Base-by-base conservation (phyloP, 2,113 vertebrate species). In the Xyliphius kryptos region DNA sequence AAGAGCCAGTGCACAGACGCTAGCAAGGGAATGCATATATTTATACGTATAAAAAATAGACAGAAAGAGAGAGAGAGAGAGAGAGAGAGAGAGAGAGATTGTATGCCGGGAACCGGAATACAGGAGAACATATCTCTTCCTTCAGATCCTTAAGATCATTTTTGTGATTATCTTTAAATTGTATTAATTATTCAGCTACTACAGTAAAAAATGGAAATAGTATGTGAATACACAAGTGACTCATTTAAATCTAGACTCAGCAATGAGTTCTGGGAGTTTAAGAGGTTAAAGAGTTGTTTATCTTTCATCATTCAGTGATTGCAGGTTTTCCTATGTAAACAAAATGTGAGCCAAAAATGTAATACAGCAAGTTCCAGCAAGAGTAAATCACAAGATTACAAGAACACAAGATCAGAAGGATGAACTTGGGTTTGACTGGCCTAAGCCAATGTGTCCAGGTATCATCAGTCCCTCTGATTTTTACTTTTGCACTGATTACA, bases 1-100 rank as follows among this genome's bases (percentile, higher is more conserved):
- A 64, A 60, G 72, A 85, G 86, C 83, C 88, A 89, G 76, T 74
- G 78, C 77, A 61, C 71, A 71, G 76, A 81, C 79, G n/a, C 76
- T 71, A 51, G 61, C 58, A 70, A 67, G 63, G 16, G 44, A 16
- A 43, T 17, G 38, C n/a, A n/a, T n/a, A n/a, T 5, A 12, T 16
- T 61, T 20, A 69, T 68, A 65, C 16, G 38, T 68, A 54, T 61
- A 55, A 44, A 71, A 49, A n/a, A 55, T 58, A 10, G 48, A 21
- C 7, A 43, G 32, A 48, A 56, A 16, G 43, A 68, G 62, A 53
- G 66, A 51, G 70, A 67, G 66, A 65, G 63, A 57, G 50, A 48
- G 58, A 14, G 47, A 40, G 19, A 32, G 46, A 44, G 9, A 14
- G 2, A 9, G 40, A 16, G 21, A 47, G 53, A 66, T 60, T 38